phyloP scores from a whole-genome alignment of 1,140 invertebrate species.

The Philotrypesis tridentata region DNA sequence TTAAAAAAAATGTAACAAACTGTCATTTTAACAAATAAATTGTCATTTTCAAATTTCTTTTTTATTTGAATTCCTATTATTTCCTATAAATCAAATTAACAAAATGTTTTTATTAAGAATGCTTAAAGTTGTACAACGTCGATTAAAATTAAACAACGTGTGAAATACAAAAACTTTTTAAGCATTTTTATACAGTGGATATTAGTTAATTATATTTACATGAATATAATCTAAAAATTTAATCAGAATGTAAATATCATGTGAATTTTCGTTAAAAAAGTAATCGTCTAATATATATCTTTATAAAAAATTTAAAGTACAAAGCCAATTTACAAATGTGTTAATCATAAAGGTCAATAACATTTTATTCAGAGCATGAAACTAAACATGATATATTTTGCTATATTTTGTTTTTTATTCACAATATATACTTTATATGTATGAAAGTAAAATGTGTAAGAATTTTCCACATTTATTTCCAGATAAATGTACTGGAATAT shows the following conservation, averaged over 20 bases:
- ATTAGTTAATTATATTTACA: not conserved
- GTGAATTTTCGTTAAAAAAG: slow-evolving; percentile 1
- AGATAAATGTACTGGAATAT: not conserved
- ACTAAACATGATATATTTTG: not conserved
- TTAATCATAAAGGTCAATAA: not conserved
- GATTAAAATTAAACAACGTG: not conserved
- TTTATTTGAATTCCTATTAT: slow-evolving; percentile 17
- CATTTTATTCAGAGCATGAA: not conserved
- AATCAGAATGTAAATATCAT: slow-evolving; percentile 10
- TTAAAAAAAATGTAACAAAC: slow-evolving; percentile 31
- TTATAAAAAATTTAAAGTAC: slow-evolving; percentile 13
- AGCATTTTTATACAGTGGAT: slow-evolving; percentile 16
- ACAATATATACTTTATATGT: not conserved
- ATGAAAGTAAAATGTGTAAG: not conserved
- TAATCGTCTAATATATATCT: slow-evolving; percentile 15
- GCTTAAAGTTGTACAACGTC: not conserved
- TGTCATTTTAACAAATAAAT: slow-evolving; percentile 44
- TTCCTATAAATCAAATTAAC: slow-evolving; percentile 3
- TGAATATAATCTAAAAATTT: slow-evolving; percentile 11
- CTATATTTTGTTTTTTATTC: not conserved
- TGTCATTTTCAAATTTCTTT: slow-evolving; percentile 41
- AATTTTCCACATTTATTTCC: not conserved
- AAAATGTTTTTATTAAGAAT: not conserved
- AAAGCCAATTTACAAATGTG: not conserved
- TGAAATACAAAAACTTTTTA: slow-evolving; percentile 30